These are phyloP conservation scores for Eciton burchellii DNA, from an alignment of 1,140 invertebrate genomes.

Conservation along the genomic window DNA sequence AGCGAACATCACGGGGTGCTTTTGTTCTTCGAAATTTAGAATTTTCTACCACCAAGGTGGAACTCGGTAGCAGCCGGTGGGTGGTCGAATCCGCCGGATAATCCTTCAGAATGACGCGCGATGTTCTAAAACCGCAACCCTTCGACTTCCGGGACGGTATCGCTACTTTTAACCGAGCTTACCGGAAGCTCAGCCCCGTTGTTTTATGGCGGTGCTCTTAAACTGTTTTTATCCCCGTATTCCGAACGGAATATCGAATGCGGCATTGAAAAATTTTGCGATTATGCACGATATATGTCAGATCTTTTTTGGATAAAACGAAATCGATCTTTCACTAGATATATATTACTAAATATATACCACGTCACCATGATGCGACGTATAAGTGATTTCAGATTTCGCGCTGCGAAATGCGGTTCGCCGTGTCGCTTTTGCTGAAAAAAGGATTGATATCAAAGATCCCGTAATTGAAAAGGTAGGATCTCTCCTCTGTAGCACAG, in stretches of 20 bases:
- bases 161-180: conserved; percentile 28
- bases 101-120: conserved; percentile 61
- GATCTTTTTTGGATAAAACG: neutral
- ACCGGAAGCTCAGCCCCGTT: neutral
- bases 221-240: neutral
- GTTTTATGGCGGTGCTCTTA: conserved; percentile 13
- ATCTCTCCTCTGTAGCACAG: neutral
- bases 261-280: neutral
- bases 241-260: neutral
- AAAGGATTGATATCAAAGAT: neutral
- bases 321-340: neutral
- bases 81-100: conserved; percentile 55
- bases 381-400: neutral
- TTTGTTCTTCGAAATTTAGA: neutral
- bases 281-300: neutral
- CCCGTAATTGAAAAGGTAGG: neutral
- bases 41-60: conserved; percentile 38
- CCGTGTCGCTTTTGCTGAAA: neutral
- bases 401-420: neutral
- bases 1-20: conserved; percentile 34
- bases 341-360: neutral
- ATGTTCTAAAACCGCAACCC: conserved; percentile 30
- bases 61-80: conserved; percentile 54
- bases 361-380: neutral
- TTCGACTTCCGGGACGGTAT: conserved; percentile 32